phyloP scores from a whole-genome alignment of 92 coral and sea anemone species.

The Umimayanthus chanpuru region DNA sequence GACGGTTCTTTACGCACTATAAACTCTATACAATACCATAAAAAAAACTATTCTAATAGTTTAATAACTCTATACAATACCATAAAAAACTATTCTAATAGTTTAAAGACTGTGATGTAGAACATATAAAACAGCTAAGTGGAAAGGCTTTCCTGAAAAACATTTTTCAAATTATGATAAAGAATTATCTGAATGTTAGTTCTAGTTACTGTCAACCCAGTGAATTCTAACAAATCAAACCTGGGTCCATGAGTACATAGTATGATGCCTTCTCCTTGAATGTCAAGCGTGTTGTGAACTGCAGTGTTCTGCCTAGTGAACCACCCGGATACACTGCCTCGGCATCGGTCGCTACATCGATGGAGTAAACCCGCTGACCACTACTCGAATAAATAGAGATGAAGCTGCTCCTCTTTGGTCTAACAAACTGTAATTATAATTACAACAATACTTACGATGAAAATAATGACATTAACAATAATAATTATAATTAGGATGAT shows the following conservation, averaged over 20 bases:
- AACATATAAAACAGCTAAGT: too few relatives aligned
- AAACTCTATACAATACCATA: too few relatives aligned
- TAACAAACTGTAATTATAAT: conserved; percentile 59
- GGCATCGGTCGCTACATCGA: conserved; percentile 64
- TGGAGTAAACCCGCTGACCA: conserved; percentile 61
- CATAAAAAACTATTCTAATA: too few relatives aligned
- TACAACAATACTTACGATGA: neutral
- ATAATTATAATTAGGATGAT: neutral
- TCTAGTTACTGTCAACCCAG: neutral
- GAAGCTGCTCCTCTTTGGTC: conserved; percentile 70
- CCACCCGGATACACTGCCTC: conserved; percentile 72
- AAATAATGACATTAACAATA: neutral
- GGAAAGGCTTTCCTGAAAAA: too few relatives aligned
- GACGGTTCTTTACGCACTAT: too few relatives aligned
- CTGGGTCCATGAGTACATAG: conserved; percentile 74
- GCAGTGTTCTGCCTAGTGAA: conserved; percentile 61
- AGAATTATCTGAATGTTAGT: neutral
- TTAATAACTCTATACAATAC: too few relatives aligned
- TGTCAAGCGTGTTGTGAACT: conserved; percentile 58
- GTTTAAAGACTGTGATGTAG: too few relatives aligned
- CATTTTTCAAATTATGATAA: too few relatives aligned
- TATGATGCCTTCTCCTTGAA: conserved; percentile 73
- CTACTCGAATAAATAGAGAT: conserved; percentile 56
- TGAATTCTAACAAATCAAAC: conserved; percentile 24
- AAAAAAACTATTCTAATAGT: too few relatives aligned